Evolutionary conservation across 2,113 vertebrate genomes (phyloP).

Genomic region (Passer domesticus): DNA sequence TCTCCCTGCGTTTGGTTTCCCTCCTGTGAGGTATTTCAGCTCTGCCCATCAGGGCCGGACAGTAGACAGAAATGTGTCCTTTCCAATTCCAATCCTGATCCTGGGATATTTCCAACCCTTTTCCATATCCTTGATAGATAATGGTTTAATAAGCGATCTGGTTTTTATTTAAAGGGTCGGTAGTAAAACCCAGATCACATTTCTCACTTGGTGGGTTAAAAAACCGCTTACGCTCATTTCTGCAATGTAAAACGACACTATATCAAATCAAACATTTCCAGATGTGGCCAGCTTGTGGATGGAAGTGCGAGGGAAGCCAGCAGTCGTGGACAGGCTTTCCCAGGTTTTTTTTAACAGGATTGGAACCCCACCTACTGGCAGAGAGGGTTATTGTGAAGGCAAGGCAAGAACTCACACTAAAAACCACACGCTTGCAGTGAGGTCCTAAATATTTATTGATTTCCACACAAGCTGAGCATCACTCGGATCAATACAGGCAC

Average conservation of each 20-base stretch:
- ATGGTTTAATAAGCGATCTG: constrained; percentile 90
- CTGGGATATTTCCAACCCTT: constrained; percentile 48
- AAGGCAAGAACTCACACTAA: neutral
- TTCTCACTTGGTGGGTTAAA: constrained; percentile 90
- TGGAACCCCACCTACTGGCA: constrained; percentile 88
- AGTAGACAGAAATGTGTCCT: constrained; percentile 58
- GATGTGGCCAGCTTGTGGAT: constrained; percentile 86
- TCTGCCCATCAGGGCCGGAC: neutral
- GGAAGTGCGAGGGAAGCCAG: constrained; percentile 24
- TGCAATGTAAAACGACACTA: constrained; percentile 99
- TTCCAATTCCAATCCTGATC: constrained; percentile 38
- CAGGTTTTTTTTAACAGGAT: constrained; percentile 57
- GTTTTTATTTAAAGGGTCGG: constrained; percentile 89
- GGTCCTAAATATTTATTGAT: neutral
- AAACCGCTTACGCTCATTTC: constrained; percentile 96
- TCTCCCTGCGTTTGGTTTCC: neutral
- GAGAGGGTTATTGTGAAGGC: neutral
- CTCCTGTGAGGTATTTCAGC: constrained; percentile 2
- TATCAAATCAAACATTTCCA: constrained; percentile 99
- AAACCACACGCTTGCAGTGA: rapidly evolving
- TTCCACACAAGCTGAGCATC: neutral
- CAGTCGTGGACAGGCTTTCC: neutral
- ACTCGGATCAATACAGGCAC: neutral
- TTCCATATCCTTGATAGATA: constrained; percentile 80
- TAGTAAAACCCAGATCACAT: constrained; percentile 91